Base-by-base conservation (phyloP, 2,888 invertebrate genomes). In the Pristionchus mayeri region DNA sequence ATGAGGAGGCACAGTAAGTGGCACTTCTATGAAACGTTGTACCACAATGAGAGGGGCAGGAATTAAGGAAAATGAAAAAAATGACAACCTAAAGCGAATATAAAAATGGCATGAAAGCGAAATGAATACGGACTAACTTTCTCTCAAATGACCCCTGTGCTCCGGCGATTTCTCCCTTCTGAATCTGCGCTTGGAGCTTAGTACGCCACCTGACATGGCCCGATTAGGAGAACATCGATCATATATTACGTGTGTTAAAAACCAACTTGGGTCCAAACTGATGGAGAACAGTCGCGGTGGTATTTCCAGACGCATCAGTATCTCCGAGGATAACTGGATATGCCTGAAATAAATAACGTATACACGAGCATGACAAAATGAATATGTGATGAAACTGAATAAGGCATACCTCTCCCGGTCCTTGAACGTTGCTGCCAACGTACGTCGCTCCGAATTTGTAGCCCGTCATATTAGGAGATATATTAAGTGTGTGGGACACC, bases 291-390 rank as follows among this genome's bases (percentile, higher is more conserved):
- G 98, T 98, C 75, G 98, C 97, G 94, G 97, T 98, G 57, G 99
- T 94, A 94, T 98, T 98, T 30, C 99, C 99, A 76, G 95, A 95
- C 0, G 98, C 96, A 94, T 99, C 98, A 84, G 98, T 95, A 92
- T 99, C 99, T 3, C 98, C 99, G 67, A 98, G 94, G 54, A 99
- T 94, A 54, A 99, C 96, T 0, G 98, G 98, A 94, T 96, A 98
- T 37, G 81, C 81, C 76, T 84, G 84, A 30, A 84, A 82, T 24
- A 2, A 6, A 24, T 11, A 78, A 63, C n/a, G n/a, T n/a, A n/a
- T n/a, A n/a, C n/a, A n/a, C n/a, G n/a, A n/a, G n/a, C n/a, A n/a
- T n/a, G n/a, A n/a, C n/a, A n/a, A 11, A 9, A 24, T 13, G 44
- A 44, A 44, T 21, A 3, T 24, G n/a, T 1, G n/a, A 4, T n/a